Evolutionary conservation across 92 coral and sea anemone genomes (phyloP).

Genomic region (Parazoanthus swiftii): DNA sequence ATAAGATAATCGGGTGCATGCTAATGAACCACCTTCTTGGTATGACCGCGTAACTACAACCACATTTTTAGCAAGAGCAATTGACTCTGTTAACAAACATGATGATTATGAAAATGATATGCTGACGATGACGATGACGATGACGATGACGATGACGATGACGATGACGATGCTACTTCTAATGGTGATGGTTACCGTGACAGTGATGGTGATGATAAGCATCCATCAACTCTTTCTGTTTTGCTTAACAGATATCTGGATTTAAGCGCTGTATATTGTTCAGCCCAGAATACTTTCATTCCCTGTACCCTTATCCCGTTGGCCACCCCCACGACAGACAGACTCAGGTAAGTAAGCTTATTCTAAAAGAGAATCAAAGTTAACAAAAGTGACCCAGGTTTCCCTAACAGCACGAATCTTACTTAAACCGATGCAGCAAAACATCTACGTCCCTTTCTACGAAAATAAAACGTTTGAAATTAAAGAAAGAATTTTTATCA

Average conservation of each 20-base stretch:
- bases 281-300: conserved; percentile 83
- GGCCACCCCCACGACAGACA: conserved; percentile 98
- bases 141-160: background rate
- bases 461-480: too few relatives aligned
- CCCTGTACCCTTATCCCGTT: conserved; percentile 84
- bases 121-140: background rate
- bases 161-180: background rate
- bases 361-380: background rate
- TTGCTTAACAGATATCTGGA: conserved; percentile 72
- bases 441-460: too few relatives aligned
- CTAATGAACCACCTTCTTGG: too few relatives aligned
- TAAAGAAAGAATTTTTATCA: too few relatives aligned
- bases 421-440: too few relatives aligned
- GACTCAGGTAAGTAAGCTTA: conserved; percentile 64
- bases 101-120: background rate
- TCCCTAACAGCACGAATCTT: too few relatives aligned
- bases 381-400: background rate
- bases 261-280: conserved; percentile 81
- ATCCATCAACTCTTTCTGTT: background rate
- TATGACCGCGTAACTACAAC: too few relatives aligned
- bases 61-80: too few relatives aligned
- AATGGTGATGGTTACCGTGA: background rate
- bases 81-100: background rate
- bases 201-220: background rate
- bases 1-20: too few relatives aligned